Percentiles rank a stretch among this genome's conserved stretches.
Evolutionary conservation across 2,113 vertebrate species (phyloP).

Genomic region (Shinisaurus crocodilurus): DNA sequence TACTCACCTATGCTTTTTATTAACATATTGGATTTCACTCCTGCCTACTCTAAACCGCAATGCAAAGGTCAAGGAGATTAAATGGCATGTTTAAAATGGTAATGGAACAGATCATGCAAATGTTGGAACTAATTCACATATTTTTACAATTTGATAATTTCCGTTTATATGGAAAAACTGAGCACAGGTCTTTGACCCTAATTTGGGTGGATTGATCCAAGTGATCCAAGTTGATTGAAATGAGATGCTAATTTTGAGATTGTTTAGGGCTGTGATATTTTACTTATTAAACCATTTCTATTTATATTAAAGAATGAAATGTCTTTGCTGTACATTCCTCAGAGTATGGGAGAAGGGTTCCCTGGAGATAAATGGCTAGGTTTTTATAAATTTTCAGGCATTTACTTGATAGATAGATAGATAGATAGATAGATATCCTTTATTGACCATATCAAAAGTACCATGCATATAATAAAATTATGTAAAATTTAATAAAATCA

Average conservation of each 20-base stretch:
- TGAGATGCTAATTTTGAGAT: conserved; percentile 86
- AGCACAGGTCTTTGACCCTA: conserved; percentile 84
- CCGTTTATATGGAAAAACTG: conserved; percentile 66
- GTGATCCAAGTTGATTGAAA: conserved; percentile 68
- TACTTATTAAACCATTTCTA: conserved; percentile 63
- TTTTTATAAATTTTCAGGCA: neutral
- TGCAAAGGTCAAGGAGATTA: conserved; percentile 65
- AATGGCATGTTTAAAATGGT: conserved; percentile 64
- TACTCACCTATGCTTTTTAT: conserved; percentile 37
- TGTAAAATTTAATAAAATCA: too few relatives aligned
- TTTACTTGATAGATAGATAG: too few relatives aligned
- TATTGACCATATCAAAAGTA: too few relatives aligned
- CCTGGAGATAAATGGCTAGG: neutral
- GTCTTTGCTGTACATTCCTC: conserved; percentile 18
- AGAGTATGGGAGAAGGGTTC: neutral
- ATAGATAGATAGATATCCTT: too few relatives aligned
- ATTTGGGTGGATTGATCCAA: conserved; percentile 83
- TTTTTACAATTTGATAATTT: conserved; percentile 68
- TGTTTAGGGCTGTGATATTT: conserved; percentile 64
- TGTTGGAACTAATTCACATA: conserved; percentile 53
- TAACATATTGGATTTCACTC: conserved; percentile 40
- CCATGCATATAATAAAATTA: too few relatives aligned
- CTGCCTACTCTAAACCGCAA: conserved; percentile 41
- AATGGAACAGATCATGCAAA: conserved; percentile 52
- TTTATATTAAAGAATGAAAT: conserved; percentile 72